phyloP scores from a whole-genome alignment of 2,113 vertebrate species.

The Pseudolaguvia tuberculata region DNA sequence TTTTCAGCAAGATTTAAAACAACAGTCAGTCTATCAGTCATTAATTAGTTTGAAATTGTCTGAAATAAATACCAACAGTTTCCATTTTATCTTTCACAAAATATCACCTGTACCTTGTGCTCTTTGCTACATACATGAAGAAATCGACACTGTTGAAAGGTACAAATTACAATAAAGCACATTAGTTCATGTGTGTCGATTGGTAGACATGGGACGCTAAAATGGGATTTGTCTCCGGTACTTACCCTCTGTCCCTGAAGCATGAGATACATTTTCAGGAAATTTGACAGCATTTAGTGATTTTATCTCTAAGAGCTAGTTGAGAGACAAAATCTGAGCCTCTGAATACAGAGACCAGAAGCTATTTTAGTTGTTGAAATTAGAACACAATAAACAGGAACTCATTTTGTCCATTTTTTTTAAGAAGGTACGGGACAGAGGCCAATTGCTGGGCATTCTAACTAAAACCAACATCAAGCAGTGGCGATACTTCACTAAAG shows the following conservation, averaged over 20 bases:
- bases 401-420: neutral
- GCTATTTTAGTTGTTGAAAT: neutral
- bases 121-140: slow-evolving; percentile 21
- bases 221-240: slow-evolving; percentile 26
- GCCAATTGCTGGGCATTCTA: slow-evolving; percentile 5
- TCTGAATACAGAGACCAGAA: neutral
- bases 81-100: slow-evolving; percentile 20
- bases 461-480: slow-evolving; percentile 5
- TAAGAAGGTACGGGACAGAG: neutral
- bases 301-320: neutral
- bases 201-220: slow-evolving; percentile 13
- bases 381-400: neutral
- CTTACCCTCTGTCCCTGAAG: slow-evolving; percentile 41
- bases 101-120: slow-evolving; percentile 12
- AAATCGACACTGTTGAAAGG: slow-evolving; percentile 12
- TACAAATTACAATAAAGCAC: slow-evolving; percentile 29
- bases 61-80: slow-evolving; percentile 15
- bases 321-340: neutral
- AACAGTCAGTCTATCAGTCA: neutral
- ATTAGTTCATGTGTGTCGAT: slow-evolving; percentile 11
- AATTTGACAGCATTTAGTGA: slow-evolving; percentile 24
- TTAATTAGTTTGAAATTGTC: slow-evolving; percentile 2
- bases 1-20: slow-evolving; percentile 8
- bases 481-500: slow-evolving; percentile 11
- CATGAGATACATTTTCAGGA: slow-evolving; percentile 23